These are phyloP conservation scores for Diplodus sargus DNA, from an alignment of 2,797 vertebrate species.

Conservation along the genomic window DNA sequence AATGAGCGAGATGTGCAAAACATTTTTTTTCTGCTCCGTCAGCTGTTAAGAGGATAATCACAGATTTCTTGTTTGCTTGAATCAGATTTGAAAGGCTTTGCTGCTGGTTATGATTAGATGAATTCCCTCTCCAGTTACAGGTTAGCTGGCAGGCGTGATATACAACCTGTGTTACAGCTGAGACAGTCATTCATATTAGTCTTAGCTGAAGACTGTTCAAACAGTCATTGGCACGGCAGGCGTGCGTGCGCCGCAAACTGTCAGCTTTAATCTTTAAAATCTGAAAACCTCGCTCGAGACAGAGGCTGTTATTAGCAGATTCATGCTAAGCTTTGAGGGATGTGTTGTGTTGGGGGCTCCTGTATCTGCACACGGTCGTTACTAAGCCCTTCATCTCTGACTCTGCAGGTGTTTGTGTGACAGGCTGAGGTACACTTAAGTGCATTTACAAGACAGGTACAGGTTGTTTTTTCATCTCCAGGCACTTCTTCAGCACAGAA, in stretches of 20 bases:
- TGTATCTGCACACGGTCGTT: slow-evolving; percentile 49
- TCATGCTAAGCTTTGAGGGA: slow-evolving; percentile 65
- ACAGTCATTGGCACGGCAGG: slow-evolving; percentile 66
- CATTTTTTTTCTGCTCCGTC: slow-evolving; percentile 43
- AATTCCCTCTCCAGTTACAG: slow-evolving; percentile 47
- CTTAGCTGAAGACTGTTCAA: slow-evolving; percentile 63
- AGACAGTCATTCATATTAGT: slow-evolving; percentile 66
- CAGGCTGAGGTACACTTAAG: slow-evolving; percentile 14
- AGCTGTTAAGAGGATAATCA: slow-evolving; percentile 51
- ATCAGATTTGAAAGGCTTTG: slow-evolving; percentile 39
- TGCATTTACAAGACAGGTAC: not conserved
- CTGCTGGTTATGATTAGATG: slow-evolving; percentile 41
- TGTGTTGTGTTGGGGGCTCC: slow-evolving; percentile 51
- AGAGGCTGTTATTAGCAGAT: slow-evolving; percentile 73
- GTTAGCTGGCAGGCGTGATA: slow-evolving; percentile 43
- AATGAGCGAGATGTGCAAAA: slow-evolving; percentile 2
- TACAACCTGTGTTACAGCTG: slow-evolving; percentile 42
- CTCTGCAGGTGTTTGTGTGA: slow-evolving; percentile 54
- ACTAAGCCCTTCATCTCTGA: slow-evolving; percentile 22
- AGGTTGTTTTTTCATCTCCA: slow-evolving; percentile 1
- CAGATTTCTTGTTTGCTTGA: slow-evolving; percentile 48
- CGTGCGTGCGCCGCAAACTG: slow-evolving; percentile 27
- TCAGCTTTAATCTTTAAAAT: slow-evolving; percentile 74
- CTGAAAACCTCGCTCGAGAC: slow-evolving; percentile 60
- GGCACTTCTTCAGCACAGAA: not conserved